Percentiles rank a stretch among this genome's conserved stretches.
These are phyloP conservation scores for Eriocheir sinensis DNA, from an alignment of 1,140 invertebrate genomes.

Conservation along the genomic window DNA sequence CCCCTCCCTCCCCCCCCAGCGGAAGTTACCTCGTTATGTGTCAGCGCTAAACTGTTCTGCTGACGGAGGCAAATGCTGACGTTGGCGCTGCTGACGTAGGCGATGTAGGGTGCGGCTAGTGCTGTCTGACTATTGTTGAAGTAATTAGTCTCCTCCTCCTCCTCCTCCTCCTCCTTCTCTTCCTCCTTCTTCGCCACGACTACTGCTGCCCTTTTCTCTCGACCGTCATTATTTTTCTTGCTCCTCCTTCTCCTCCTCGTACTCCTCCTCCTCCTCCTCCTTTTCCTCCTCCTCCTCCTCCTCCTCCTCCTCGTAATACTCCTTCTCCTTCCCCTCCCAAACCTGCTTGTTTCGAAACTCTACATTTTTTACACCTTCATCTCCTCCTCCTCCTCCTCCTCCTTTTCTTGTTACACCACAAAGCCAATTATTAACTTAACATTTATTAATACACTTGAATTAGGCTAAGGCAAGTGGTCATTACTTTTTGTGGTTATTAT, in stretches of 20 bases:
- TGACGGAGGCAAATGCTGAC: no score
- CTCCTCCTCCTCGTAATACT: not conserved
- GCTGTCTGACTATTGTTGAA: no score
- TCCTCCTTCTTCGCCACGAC: conserved; percentile 31
- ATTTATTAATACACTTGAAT: no score
- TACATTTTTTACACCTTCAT: not conserved
- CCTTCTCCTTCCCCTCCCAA: not conserved
- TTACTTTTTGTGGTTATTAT: no score
- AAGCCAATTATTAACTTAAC: no score
- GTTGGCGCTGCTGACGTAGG: no score
- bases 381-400: not conserved
- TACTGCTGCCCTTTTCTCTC: conserved; percentile 38
- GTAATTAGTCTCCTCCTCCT: not conserved
- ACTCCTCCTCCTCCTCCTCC: not conserved
- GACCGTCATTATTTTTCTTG: no score
- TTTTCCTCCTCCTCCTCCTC: not conserved
- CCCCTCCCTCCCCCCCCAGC: no score
- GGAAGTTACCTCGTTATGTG: no score
- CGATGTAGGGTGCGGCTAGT: no score
- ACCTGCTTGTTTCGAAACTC: not conserved
- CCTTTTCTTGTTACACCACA: not conserved
- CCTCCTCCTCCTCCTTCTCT: not conserved
- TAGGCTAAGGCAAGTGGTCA: no score
- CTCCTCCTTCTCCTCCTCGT: not conserved
- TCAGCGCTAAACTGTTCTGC: no score